A percentile compares a stretch with the other conserved stretches of the same genome.
These are phyloP conservation scores for Diorhabda elongata DNA, from an alignment of 1,140 invertebrate species.

Conservation along the genomic window DNA sequence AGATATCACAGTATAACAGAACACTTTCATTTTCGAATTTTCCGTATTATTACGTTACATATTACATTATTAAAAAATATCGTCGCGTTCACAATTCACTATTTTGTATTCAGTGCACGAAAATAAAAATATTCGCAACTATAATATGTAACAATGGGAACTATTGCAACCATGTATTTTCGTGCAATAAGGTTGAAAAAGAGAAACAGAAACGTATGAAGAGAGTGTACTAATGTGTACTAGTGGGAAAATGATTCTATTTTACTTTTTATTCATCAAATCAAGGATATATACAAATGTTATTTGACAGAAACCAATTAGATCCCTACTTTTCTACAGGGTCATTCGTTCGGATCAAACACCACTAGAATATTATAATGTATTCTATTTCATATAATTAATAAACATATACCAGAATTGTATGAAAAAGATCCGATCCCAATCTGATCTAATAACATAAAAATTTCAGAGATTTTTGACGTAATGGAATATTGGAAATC, in stretches of 20 bases:
- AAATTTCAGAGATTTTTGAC: no score
- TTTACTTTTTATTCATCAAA: constrained; percentile 36
- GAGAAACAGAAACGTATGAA: constrained; percentile 3
- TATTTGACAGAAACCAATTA: not conserved
- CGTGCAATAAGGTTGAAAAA: not conserved
- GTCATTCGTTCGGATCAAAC: no score
- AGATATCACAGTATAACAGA: constrained; percentile 32
- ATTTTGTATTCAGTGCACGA: not conserved
- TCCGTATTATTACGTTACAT: not conserved
- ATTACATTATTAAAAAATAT: not conserved
- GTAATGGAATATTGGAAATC: no score
- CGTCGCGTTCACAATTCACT: not conserved
- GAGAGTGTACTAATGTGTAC: constrained; percentile 6
- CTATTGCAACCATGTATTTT: constrained; percentile 1
- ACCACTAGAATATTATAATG: no score
- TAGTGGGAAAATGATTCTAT: constrained; percentile 17
- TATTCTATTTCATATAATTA: no score
- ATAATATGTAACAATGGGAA: not conserved
- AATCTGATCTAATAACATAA: no score
- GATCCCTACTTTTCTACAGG: not conserved
- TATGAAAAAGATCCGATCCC: no score
- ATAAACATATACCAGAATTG: no score
- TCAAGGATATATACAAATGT: constrained; percentile 33
- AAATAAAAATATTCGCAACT: not conserved
- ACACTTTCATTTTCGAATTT: constrained; percentile 18